Evolutionary conservation across 2,113 vertebrate genomes (phyloP), one percentile per base, ranked within the genome.

Genomic region (Limanda limanda): DNA sequence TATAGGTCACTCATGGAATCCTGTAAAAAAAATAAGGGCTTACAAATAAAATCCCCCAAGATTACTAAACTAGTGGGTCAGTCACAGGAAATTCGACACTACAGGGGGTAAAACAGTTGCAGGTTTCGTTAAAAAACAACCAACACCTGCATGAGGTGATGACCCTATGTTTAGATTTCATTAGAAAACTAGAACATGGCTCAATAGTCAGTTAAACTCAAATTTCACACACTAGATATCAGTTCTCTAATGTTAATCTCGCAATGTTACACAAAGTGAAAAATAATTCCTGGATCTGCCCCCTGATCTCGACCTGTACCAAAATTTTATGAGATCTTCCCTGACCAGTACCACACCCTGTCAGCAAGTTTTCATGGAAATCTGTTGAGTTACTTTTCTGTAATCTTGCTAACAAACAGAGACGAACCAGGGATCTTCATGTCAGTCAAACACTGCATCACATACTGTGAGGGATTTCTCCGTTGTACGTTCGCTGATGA

Each of bases 11-110:
- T 45, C 3, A 21, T 51, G 51, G 18, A 72, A 48, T 74, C 21
- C 55, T 70, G 21, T 63, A 56, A 62, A 56, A 51, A 63, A 74
- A 11, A 11, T 18, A 47, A 4, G 68, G 31, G 10, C 3, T 70
- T 52, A 60, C 11, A 77, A 51, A 77, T 47, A 67, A 35, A 62
- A 66, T 20, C 25, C 54, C 14, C n/a, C 1, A 47, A 12, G 20
- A 73, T 67, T 21, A 54, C 17, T 31, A 51, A 5, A 58, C 17
- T 13, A 42, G 25, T 45, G 24, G 24, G 24, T 59, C 59, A 65
- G 51, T 56, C 57, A 71, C 9, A 40, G 18, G 20, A 67, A 74
- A 47, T 12, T 60, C 58, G 23, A 58, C 31, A 35, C 11, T 7
- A 8, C 14, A 52, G 47, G 9, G 5, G 55, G 24, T 31, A 27